Percentiles rank a stretch among this genome's conserved stretches.
phyloP scores from a whole-genome alignment of 1,140 invertebrate genomes.

The Bilobella aurantiaca region DNA sequence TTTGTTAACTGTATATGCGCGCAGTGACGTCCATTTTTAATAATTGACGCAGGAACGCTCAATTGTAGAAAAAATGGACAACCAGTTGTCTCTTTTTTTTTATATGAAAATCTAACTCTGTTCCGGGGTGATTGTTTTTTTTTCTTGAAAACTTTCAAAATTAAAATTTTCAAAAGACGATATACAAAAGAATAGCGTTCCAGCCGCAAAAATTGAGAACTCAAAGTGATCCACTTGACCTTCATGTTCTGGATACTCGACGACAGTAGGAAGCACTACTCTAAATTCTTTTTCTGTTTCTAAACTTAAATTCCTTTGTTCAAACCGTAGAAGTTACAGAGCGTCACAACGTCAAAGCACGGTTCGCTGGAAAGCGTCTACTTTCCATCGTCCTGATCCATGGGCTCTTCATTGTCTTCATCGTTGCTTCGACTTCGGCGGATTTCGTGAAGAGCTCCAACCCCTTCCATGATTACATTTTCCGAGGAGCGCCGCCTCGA shows the following conservation, averaged over 20 bases:
- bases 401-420: slow-evolving; percentile 64
- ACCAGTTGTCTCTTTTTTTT: background rate
- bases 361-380: background rate
- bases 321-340: background rate
- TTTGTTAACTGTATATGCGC: too few relatives aligned
- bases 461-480: slow-evolving; percentile 16
- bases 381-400: slow-evolving; percentile 58
- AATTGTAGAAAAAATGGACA: slow-evolving; percentile 7
- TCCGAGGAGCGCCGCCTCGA: slow-evolving; percentile 24
- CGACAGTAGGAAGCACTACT: too few relatives aligned
- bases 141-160: background rate
- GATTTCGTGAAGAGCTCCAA: background rate
- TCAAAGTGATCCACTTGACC: background rate
- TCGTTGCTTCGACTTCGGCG: slow-evolving; percentile 11
- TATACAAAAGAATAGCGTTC: background rate
- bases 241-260: too few relatives aligned
- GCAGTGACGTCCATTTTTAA: too few relatives aligned
- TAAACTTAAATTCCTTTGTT: background rate
- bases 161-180: background rate
- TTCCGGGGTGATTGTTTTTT: background rate
- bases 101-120: background rate
- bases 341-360: too few relatives aligned
- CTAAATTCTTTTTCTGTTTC: too few relatives aligned
- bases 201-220: slow-evolving; percentile 2
- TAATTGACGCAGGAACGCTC: too few relatives aligned